Base-by-base conservation (phyloP, 2,113 vertebrate genomes). In the Bostrychus sinensis region DNA sequence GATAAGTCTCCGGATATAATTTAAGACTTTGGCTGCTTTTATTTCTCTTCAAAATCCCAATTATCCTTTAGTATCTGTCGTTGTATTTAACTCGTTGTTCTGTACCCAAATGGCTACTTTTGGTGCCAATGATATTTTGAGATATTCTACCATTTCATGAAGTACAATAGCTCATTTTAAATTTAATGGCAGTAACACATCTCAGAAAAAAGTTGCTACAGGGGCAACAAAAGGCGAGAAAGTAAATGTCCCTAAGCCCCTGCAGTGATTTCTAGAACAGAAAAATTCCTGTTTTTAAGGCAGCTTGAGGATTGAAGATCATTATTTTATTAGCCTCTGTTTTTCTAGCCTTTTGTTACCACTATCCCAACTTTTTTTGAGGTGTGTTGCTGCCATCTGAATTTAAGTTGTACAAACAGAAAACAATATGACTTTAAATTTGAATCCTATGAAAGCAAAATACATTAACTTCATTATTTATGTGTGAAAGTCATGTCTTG, bases 1-100 rank as follows among this genome's bases (percentile, higher is more conserved):
- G 11, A 22, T 32, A 9, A 19, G 41, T 39, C 36, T 45, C 38
- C 56, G 62, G 13, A 60, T 36, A 43, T 63, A 58, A 20, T 14
- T 57, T 0, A 7, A 16, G 32, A 3, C 0, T 28, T 32, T 12
- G 28, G 37, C 50, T 34, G 43, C 28, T 53, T 41, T n/a, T 11
- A 7, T 32, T n/a, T 36, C 17, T 3, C 32, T 53, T 38, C 11
- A 9, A 43, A 43, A 38, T 38, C 17, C 5, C 16, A 43, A 43
- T 43, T 43, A 43, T 20, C 42, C 7, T n/a, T 17, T 5, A 43
- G 5, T 43, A 10, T 43, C 19, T 17, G 3, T 8, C 16, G 1
- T 19, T 2, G 6, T 43, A 43, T 43, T 43, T 19, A 12, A 17
- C 41, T 38, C 12, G 13, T 14, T 38, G 11, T 14, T 38, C 14